phyloP scores from a whole-genome alignment of 1,140 invertebrate species.

The Camponotus pennsylvanicus region DNA sequence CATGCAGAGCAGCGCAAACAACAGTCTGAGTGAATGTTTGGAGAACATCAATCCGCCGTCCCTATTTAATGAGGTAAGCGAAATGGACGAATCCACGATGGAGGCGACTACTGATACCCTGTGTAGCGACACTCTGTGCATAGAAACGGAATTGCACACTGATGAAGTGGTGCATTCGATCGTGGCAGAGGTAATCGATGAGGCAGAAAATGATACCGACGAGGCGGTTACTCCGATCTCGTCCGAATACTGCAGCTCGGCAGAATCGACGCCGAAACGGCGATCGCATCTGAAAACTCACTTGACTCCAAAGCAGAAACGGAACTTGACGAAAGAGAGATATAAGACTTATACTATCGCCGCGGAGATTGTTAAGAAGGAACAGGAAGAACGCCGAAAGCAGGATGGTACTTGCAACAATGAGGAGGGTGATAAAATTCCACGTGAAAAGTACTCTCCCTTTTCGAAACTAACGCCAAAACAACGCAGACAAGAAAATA shows the following conservation, averaged over 20 bases:
- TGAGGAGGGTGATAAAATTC: conserved; percentile 67
- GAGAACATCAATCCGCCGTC: conserved; percentile 90
- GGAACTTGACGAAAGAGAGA: conserved; percentile 90
- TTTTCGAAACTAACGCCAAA: conserved; percentile 88
- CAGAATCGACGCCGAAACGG: conserved; percentile 91
- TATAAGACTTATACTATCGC: conserved; percentile 93
- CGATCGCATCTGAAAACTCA: conserved; percentile 82
- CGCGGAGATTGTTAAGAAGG: conserved; percentile 85
- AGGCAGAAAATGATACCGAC: conserved; percentile 82
- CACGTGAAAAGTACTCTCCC: conserved; percentile 79
- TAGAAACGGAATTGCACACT: conserved; percentile 82
- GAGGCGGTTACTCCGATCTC: conserved; percentile 86
- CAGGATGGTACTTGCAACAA: conserved; percentile 68
- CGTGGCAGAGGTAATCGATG: conserved; percentile 77
- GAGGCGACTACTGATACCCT: conserved; percentile 88
- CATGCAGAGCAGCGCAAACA: conserved; percentile 81
- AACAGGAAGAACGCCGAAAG: conserved; percentile 77
- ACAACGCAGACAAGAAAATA: conserved; percentile 89
- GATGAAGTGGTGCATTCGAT: conserved; percentile 74
- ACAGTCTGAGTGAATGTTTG: conserved; percentile 87
- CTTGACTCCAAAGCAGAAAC: conserved; percentile 91
- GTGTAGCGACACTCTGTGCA: conserved; percentile 86
- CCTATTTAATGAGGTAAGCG: conserved; percentile 88
- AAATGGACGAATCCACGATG: conserved; percentile 88
- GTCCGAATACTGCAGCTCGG: conserved; percentile 89